Percentiles rank a stretch among this genome's conserved stretches.
Conservation (phyloP, 1,140 invertebrate genomes). For the Drosophila repletoides region DNA sequence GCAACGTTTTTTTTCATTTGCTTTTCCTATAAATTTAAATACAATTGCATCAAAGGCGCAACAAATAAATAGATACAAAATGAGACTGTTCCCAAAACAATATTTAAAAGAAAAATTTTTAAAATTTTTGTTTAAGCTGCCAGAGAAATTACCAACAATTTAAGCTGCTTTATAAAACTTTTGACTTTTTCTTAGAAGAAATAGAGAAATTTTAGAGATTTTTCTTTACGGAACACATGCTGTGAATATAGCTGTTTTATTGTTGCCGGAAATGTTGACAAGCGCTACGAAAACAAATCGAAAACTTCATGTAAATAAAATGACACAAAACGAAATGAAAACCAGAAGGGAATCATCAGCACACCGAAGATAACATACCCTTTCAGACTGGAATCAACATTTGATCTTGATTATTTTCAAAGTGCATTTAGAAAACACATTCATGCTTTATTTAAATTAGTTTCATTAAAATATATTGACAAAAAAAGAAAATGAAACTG, state of each 20-base stretch:
- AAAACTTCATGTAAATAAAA: conserved; percentile 67
- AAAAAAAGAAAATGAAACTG: too few relatives aligned
- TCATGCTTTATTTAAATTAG: too few relatives aligned
- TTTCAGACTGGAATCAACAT: too few relatives aligned
- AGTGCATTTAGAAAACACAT: too few relatives aligned
- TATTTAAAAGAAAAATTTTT: background rate
- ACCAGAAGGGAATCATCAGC: conserved; percentile 2
- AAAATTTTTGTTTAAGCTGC: background rate
- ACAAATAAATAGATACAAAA: conserved; percentile 38
- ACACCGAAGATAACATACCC: too few relatives aligned
- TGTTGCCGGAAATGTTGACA: conserved; percentile 61
- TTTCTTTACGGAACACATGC: background rate
- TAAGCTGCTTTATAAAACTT: background rate
- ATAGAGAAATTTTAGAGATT: background rate
- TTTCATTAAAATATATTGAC: too few relatives aligned
- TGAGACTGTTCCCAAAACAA: background rate
- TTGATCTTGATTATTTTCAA: too few relatives aligned
- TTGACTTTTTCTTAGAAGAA: background rate
- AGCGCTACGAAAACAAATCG: conserved; percentile 65
- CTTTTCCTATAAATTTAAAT: conserved; percentile 64
- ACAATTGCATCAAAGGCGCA: conserved; percentile 56
- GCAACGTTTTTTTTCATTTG: conserved; percentile 41
- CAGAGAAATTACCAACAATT: background rate
- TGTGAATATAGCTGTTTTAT: conserved; percentile 21
- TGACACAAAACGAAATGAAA: conserved; percentile 32